Evolutionary conservation across 92 coral and sea anemone genomes (phyloP).

Genomic region (Bergia sp.): DNA sequence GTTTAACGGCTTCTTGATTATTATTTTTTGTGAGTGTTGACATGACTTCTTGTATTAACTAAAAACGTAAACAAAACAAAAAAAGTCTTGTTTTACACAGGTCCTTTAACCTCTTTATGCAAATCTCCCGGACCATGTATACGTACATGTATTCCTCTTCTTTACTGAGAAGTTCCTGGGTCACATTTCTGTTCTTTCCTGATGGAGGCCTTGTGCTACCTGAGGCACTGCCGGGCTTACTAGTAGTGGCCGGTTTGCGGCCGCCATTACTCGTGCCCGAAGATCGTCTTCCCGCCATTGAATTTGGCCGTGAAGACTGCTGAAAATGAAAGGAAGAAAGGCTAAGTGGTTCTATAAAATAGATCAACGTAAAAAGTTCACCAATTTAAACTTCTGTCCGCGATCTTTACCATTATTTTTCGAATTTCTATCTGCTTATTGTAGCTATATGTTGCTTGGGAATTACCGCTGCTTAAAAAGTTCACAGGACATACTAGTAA

Average conservation of each 20-base stretch:
- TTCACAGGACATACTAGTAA: neutral
- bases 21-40: too few species aligned
- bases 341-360: neutral
- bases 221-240: conserved; percentile 47
- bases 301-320: conserved; percentile 62
- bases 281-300: conserved; percentile 47
- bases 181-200: conserved; percentile 79
- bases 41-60: too few species aligned
- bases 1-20: too few species aligned
- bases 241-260: conserved; percentile 56
- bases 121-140: neutral
- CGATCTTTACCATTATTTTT: conserved; percentile 8
- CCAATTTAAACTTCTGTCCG: neutral
- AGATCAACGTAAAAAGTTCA: neutral
- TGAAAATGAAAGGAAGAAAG: neutral
- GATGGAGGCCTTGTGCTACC: conserved; percentile 71
- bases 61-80: neutral
- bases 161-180: conserved; percentile 84
- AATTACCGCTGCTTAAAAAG: neutral
- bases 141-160: conserved; percentile 97
- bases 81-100: neutral
- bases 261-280: conserved; percentile 47
- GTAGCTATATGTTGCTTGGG: neutral
- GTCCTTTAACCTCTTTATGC: neutral
- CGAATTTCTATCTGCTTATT: neutral